Conservation (phyloP, 2,113 vertebrate species). For the Girardinichthys multiradiatus region DNA sequence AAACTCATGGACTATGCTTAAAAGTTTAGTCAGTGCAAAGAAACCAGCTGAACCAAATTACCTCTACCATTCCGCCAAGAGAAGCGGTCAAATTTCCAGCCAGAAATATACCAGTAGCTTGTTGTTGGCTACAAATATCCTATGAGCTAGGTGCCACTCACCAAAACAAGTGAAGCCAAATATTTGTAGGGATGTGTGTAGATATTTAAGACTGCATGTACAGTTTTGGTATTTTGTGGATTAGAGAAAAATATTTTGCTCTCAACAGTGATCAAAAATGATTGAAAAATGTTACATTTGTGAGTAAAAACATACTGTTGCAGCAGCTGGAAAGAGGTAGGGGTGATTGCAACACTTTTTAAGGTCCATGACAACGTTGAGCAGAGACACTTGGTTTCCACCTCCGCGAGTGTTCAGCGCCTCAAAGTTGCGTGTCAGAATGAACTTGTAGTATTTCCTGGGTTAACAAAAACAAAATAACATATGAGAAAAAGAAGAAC, state of each 20-base stretch:
- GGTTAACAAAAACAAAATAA: constrained; percentile 14
- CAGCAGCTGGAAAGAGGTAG: constrained; percentile 96
- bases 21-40: too few species aligned
- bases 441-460: constrained; percentile 99
- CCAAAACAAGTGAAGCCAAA: too few species aligned
- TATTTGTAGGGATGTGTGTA: too few species aligned
- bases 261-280: neutral
- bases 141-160: too few species aligned
- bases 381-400: constrained; percentile 95
- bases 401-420: constrained; percentile 95
- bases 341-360: constrained; percentile 99
- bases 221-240: too few species aligned
- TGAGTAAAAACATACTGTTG: constrained; percentile 63
- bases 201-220: neutral
- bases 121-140: too few species aligned
- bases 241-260: too few species aligned
- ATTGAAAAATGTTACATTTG: neutral
- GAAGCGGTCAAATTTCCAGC: too few species aligned
- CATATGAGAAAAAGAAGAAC: neutral
- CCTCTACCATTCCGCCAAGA: too few species aligned
- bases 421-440: constrained; percentile 96
- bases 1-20: too few species aligned
- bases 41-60: too few species aligned
- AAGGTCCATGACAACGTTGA: constrained; percentile 98
- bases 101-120: too few species aligned